phyloP scores from a whole-genome alignment of 2,888 invertebrate genomes.

The Sphinx pinastri region DNA sequence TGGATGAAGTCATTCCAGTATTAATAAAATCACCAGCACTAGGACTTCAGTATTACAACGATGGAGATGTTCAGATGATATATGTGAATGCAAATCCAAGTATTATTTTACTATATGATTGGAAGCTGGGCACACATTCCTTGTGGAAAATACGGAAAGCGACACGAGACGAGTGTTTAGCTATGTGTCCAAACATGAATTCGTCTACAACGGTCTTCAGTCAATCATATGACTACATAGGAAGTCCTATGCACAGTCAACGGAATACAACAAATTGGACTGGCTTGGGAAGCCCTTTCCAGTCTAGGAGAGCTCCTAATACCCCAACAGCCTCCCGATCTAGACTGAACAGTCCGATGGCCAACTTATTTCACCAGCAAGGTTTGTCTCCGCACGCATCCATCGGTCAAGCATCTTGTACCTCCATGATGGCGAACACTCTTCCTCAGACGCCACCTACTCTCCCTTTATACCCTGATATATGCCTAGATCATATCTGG shows the following conservation, averaged over 20 bases:
- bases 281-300: slow-evolving; percentile 69
- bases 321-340: slow-evolving; percentile 66
- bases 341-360: slow-evolving; percentile 74
- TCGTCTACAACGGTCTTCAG: slow-evolving; percentile 69
- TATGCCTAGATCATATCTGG: slow-evolving; percentile 96
- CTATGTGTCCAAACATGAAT: slow-evolving; percentile 83
- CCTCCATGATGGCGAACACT: slow-evolving; percentile 76
- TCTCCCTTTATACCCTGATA: slow-evolving; percentile 91
- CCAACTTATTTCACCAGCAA: slow-evolving; percentile 74
- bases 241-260: slow-evolving; percentile 71
- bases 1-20: slow-evolving; percentile 95
- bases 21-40: slow-evolving; percentile 86
- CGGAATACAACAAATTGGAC: slow-evolving; percentile 69
- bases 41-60: slow-evolving; percentile 85
- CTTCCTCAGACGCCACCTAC: slow-evolving; percentile 79
- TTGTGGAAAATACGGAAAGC: slow-evolving; percentile 92
- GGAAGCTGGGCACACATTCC: slow-evolving; percentile 90
- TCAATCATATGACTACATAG: slow-evolving; percentile 72
- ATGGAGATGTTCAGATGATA: slow-evolving; percentile 87
- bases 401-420: slow-evolving; percentile 73
- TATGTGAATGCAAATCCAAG: slow-evolving; percentile 91
- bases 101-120: slow-evolving; percentile 91
- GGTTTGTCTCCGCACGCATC: slow-evolving; percentile 77
- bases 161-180: slow-evolving; percentile 87
- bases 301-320: slow-evolving; percentile 60